phyloP scores from a whole-genome alignment of 2,797 vertebrate genomes.

The Oreortyx pictus region DNA sequence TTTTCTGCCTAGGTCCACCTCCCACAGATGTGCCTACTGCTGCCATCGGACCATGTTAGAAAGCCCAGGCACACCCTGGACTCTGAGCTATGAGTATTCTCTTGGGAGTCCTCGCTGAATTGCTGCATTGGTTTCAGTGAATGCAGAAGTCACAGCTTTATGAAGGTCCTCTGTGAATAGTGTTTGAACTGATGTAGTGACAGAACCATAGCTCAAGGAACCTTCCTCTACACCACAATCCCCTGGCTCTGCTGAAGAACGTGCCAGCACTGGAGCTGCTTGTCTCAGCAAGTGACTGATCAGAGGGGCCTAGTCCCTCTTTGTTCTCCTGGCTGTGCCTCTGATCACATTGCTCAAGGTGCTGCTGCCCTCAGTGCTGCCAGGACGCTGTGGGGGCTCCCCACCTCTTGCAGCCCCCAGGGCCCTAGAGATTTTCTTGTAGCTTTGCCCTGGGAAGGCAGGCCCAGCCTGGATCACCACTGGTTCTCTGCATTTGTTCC shows the following conservation, averaged over 20 bases:
- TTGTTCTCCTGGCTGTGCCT: neutral
- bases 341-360: neutral
- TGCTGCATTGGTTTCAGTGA: neutral
- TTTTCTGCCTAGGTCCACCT: neutral
- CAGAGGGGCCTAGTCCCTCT: neutral
- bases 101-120: neutral
- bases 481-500: neutral
- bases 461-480: neutral
- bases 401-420: neutral
- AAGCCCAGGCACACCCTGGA: no score
- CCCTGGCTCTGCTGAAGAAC: neutral
- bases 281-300: neutral
- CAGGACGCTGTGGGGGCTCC: neutral
- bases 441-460: neutral
- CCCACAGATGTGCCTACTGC: no score
- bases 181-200: neutral
- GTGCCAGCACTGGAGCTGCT: neutral
- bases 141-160: neutral
- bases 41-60: no score
- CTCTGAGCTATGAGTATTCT: no score
- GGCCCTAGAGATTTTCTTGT: neutral
- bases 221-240: neutral
- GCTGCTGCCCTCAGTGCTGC: neutral
- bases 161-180: neutral
- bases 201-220: neutral